Evolutionary conservation across 2,797 vertebrate species (phyloP).

Genomic region (Acestrorhynchus altus): DNA sequence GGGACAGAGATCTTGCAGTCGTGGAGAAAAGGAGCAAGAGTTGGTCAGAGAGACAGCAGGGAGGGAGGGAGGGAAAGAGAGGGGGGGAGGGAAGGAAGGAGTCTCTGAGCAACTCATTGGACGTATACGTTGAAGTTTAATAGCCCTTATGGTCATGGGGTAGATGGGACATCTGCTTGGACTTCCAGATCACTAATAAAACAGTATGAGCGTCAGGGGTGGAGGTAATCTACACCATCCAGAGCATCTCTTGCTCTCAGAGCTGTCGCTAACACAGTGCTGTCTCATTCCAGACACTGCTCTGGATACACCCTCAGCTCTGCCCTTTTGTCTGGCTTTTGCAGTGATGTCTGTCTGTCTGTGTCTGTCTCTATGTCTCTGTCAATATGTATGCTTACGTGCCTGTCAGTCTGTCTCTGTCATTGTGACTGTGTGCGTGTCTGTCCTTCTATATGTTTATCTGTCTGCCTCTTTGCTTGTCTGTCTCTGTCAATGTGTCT

Average conservation of each 20-base stretch:
- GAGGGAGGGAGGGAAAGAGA: background rate
- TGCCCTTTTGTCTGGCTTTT: background rate
- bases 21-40: background rate
- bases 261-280: background rate
- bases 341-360: too few species aligned
- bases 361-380: background rate
- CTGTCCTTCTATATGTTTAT: too few species aligned
- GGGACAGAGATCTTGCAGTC: too few species aligned
- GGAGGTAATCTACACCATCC: background rate
- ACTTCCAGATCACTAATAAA: background rate
- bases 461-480: background rate
- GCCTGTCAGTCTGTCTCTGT: too few species aligned
- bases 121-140: background rate
- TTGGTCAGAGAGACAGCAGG: too few species aligned
- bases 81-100: background rate
- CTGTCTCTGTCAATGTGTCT: rapidly evolving
- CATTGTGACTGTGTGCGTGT: too few species aligned
- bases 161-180: background rate
- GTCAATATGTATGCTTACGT: background rate
- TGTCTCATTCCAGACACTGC: background rate
- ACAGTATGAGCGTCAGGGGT: background rate
- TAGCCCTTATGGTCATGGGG: background rate
- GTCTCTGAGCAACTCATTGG: background rate
- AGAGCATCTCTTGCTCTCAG: background rate
- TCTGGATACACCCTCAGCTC: background rate